Conservation (phyloP, 2,113 vertebrate genomes). For the Cochlearius cochlearius region DNA sequence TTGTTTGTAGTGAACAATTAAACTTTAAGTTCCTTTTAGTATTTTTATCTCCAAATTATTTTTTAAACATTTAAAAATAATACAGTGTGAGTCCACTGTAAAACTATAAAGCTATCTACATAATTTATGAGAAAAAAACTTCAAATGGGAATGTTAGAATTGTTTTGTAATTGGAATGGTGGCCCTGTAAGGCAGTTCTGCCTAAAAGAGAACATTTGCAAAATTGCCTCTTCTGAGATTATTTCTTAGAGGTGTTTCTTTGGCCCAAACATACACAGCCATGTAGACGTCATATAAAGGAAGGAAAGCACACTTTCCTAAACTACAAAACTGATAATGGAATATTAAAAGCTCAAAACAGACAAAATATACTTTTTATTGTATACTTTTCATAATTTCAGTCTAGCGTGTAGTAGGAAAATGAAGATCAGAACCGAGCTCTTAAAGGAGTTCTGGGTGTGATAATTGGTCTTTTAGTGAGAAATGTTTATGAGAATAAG, state of each 20-base stretch:
- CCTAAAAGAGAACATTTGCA: not conserved
- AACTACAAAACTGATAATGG: not conserved
- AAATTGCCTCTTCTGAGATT: not conserved
- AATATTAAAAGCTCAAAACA: not conserved
- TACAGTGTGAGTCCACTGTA: not conserved
- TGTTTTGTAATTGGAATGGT: not conserved
- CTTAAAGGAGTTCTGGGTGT: not conserved
- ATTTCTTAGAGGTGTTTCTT: not conserved
- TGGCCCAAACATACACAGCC: accelerated
- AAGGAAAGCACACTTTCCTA: not conserved
- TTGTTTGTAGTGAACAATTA: not conserved
- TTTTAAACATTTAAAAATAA: not conserved
- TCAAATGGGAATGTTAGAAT: not conserved
- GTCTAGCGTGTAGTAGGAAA: not conserved
- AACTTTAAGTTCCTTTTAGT: not conserved
- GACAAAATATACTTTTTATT: not conserved
- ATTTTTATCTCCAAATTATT: not conserved
- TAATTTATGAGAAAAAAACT: not conserved
- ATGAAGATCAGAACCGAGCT: not conserved
- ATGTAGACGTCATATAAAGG: not conserved
- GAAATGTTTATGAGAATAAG: not conserved
- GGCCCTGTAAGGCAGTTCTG: not conserved
- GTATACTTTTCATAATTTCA: not conserved
- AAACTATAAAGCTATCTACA: not conserved
- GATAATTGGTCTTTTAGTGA: not conserved